Evolutionary conservation across 2,113 vertebrate genomes (phyloP), one percentile per base, ranked within the genome.

Genomic region (Burhinus bistriatus): DNA sequence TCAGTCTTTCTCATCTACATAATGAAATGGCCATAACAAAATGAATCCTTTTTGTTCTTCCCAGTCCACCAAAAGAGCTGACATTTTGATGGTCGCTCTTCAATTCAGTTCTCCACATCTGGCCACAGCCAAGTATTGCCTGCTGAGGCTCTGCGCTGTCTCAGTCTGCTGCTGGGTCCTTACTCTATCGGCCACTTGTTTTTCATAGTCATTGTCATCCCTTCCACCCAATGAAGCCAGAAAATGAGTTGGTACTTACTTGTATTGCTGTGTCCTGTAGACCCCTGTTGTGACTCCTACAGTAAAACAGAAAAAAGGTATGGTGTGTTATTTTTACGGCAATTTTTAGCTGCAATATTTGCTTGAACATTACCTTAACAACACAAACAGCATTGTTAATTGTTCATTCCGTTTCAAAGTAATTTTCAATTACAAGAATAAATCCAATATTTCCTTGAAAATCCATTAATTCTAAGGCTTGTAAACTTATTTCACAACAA

Each of bases 271-370:
- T 98, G 98, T 97, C 98, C 97, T 30, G 98, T 98, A 84, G 97
- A 97, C 81, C 97, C 97, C 80, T 98, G 98, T 89, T 98, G 98
- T 78, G 97, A 96, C 72, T 99, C 99, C 99, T 99, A 96, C 34
- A 97, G 97, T 27, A 97, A 97, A 96, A 95, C 0, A 96, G 65
- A 89, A 97, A 95, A 97, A 97, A 97, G 22, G 85, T 64, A 97
- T 8, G 2, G 6, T 40, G 72, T 61, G 55, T 97, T 96, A 98
- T 95, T 97, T 95, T 96, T 69, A 87, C 2, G 15, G 90, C 80
- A 44, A 29, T 42, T 93, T 91, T 95, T 89, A 90, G 21, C 65
- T 73, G 15, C 45, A 92, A 79, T 84, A 92, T n/a, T 52, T 78
- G 45, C 38, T 59, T 82, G 71, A 90, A 84, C 42, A 72, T 88